Percentiles rank a stretch among this genome's conserved stretches.
These are phyloP conservation scores for Distichodus sexfasciatus DNA, from an alignment of 2,797 vertebrate species.

Conservation along the genomic window DNA sequence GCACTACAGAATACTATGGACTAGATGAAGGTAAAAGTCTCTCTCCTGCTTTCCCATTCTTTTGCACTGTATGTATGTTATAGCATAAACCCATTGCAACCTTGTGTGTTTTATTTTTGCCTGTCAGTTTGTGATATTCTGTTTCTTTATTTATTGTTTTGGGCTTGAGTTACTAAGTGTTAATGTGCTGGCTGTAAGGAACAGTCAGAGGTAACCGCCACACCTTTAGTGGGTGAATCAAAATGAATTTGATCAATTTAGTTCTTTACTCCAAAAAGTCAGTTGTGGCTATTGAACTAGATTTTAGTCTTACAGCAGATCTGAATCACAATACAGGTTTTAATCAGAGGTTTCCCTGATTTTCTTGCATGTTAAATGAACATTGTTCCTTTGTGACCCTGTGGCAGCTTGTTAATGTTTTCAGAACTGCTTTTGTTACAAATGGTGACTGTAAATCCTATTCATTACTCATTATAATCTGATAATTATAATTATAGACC, in stretches of 20 bases:
- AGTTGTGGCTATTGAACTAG: background rate
- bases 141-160: no score
- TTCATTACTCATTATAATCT: no score
- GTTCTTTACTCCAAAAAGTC: no score
- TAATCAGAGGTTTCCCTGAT: no score
- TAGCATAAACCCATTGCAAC: slow-evolving; percentile 60
- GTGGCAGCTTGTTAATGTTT: no score
- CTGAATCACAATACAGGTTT: no score
- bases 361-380: no score
- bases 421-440: no score
- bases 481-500: no score
- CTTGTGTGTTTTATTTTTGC: slow-evolving; percentile 53
- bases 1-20: slow-evolving; percentile 98
- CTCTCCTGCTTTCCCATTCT: slow-evolving; percentile 69
- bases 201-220: background rate
- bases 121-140: slow-evolving; percentile 26
- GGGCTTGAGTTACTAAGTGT: slow-evolving; percentile 5
- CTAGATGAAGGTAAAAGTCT: slow-evolving; percentile 98
- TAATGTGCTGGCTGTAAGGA: background rate
- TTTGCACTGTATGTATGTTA: slow-evolving; percentile 60
- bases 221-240: no score
- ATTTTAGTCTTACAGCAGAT: background rate
- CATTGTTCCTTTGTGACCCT: no score
- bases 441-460: no score
- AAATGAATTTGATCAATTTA: background rate